Evolutionary conservation across 1,140 invertebrate species (phyloP), one percentile per base, ranked within the genome.

Genomic region (Drosophila tani): DNA sequence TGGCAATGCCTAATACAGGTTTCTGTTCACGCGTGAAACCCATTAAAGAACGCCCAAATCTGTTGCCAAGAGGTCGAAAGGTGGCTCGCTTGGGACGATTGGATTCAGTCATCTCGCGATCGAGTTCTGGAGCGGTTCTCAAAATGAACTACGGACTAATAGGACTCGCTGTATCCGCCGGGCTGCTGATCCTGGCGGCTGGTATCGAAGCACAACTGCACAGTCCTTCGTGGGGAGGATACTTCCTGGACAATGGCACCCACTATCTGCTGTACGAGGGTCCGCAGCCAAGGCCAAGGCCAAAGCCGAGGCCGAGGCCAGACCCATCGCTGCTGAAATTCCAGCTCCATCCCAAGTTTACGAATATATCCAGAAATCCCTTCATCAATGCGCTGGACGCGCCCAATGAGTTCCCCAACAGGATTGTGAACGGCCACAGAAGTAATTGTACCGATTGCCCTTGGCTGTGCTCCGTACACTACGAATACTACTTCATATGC

Each of bases 401-500:
- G 5, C 17, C 24, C 21, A 68, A 83, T 1, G 7, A 32, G 0
- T 46, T 77, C 1, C 80, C 70, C 12, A 87, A 43, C 8, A 70
- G 83, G 17, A 81, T 87, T 50, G 65, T 87, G 0, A 51, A 55
- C 14, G 83, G 84, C 24, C 15, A 55, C 6, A 47, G 47, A 19
- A 19, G 9, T 6, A 71, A 78, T 2, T 83, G 81, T 21, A 8
- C 8, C 1, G 24, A 70, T 0, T 77, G 68, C 2, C 81, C 80
- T 6, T 87, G 55, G 2, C 84, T 83, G 53, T 68, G 50, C 5
- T 85, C 83, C 1, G 3, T 87, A 5, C 70, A 56, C 53, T 62
- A 55, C 8, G 24, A 65, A 1, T 40, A 27, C 0, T 19, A 15
- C 2, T 81, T 83, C 2, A 43, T 78, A 0, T 87, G 83, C 24